Conservation (phyloP, 2,797 vertebrate species). For the Morus bassanus region DNA sequence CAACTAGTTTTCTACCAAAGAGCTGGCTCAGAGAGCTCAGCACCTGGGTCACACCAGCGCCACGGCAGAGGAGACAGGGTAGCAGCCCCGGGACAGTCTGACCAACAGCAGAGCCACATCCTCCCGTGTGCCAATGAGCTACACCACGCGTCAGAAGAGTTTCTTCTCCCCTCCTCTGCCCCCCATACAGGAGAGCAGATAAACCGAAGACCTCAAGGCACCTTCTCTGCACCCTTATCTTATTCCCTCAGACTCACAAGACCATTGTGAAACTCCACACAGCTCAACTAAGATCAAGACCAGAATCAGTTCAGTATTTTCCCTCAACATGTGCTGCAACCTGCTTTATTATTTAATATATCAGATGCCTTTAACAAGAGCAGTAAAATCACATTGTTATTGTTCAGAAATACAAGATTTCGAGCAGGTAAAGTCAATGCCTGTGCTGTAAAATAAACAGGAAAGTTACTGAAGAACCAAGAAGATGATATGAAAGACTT, state of each 20-base stretch:
- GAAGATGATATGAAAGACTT: background rate
- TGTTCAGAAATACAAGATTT: background rate
- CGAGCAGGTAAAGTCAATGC: background rate
- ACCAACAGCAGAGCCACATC: background rate
- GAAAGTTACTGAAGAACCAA: background rate
- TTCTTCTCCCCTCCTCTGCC: background rate
- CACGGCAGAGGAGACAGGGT: background rate
- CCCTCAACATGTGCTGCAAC: background rate
- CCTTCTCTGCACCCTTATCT: background rate
- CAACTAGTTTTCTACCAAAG: background rate
- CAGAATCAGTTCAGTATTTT: background rate
- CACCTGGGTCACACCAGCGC: background rate
- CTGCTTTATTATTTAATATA: background rate
- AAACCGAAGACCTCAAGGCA: background rate
- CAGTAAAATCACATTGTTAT: background rate
- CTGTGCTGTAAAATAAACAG: background rate
- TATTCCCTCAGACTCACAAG: background rate
- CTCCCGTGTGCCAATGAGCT: background rate
- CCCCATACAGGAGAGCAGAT: background rate
- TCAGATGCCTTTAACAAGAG: background rate
- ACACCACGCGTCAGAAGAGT: fast-evolving
- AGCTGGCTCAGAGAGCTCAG: background rate
- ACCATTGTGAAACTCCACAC: background rate
- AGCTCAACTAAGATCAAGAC: background rate
- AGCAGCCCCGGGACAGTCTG: background rate